Conservation (phyloP, 2,797 vertebrate species). For the Rhinogobio ventralis region DNA sequence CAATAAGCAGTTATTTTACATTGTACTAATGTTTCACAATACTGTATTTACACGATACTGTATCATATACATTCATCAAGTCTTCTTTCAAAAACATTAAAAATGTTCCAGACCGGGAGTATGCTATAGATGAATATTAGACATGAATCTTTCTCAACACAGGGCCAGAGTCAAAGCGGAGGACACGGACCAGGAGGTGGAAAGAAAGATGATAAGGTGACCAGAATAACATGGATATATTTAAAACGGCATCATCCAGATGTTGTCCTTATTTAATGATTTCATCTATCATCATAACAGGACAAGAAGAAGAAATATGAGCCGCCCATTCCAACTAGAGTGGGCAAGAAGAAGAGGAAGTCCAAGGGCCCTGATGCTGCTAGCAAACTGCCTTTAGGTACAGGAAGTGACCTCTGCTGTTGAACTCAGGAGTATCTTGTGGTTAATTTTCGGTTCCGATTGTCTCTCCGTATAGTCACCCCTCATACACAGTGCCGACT, state of each 20-base stretch:
- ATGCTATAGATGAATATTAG: neutral
- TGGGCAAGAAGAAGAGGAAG: slow-evolving; percentile 98
- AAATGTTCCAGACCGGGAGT: neutral
- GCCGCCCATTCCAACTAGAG: slow-evolving; percentile 96
- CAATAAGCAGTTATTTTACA: neutral
- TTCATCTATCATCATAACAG: slow-evolving; percentile 68
- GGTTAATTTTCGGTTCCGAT: neutral
- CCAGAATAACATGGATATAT: neutral
- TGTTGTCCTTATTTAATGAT: neutral
- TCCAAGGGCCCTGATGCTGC: slow-evolving; percentile 97
- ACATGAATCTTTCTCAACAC: slow-evolving; percentile 21
- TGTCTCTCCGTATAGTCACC: slow-evolving; percentile 80
- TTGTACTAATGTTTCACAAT: neutral
- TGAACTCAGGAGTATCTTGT: neutral
- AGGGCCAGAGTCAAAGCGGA: slow-evolving; percentile 98
- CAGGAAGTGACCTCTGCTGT: slow-evolving; percentile 33
- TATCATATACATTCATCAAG: neutral
- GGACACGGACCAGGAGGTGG: slow-evolving; percentile 96
- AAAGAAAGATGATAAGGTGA: slow-evolving; percentile 99
- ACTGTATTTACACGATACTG: neutral
- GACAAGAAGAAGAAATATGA: slow-evolving; percentile 99
- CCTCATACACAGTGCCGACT: slow-evolving; percentile 96
- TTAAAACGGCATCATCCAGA: neutral
- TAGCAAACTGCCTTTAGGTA: slow-evolving; percentile 96
- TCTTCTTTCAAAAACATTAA: neutral